Conservation (phyloP, 92 coral and sea anemone species). For the Paramuricea clavata region DNA sequence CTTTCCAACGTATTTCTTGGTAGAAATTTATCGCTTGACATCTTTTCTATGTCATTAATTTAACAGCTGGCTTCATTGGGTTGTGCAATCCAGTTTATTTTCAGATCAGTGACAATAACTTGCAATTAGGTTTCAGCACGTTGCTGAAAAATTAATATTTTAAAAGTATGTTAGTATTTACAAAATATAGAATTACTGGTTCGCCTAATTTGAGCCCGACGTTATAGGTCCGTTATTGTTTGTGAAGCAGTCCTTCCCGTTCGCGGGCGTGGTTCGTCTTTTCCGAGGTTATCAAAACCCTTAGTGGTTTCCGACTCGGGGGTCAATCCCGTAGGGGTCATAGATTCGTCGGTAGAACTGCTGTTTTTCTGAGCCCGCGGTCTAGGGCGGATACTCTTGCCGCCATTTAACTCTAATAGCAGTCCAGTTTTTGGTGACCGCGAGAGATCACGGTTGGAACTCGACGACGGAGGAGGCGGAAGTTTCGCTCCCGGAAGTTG, state of each 20-base stretch:
- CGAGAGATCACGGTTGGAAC: conserved; percentile 34
- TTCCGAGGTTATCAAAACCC: conserved; percentile 48
- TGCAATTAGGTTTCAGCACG: conserved; percentile 2
- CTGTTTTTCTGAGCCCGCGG: conserved; percentile 50
- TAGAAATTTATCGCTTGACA: too few species aligned
- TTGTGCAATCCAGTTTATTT: neutral
- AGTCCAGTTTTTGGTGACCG: conserved; percentile 44
- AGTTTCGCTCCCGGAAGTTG: conserved; percentile 41
- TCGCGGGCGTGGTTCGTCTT: conserved; percentile 34
- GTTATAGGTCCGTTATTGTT: conserved; percentile 53
- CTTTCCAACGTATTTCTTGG: too few species aligned
- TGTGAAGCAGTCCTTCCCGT: conserved; percentile 24
- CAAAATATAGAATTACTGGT: conserved; percentile 36
- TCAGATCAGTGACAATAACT: neutral
- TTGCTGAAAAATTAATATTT: conserved; percentile 25
- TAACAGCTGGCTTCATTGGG: too few species aligned
- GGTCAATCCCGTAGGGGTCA: conserved; percentile 41
- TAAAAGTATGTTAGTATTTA: conserved; percentile 44
- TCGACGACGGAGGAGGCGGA: conserved; percentile 49
- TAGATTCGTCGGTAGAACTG: conserved; percentile 43
- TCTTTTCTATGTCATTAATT: too few species aligned
- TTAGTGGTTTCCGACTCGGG: conserved; percentile 36
- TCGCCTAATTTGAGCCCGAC: neutral
- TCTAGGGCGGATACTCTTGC: conserved; percentile 39
- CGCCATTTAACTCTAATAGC: conserved; percentile 35